Conservation (phyloP, 1,140 invertebrate species). For the Drosophila erecta region DNA sequence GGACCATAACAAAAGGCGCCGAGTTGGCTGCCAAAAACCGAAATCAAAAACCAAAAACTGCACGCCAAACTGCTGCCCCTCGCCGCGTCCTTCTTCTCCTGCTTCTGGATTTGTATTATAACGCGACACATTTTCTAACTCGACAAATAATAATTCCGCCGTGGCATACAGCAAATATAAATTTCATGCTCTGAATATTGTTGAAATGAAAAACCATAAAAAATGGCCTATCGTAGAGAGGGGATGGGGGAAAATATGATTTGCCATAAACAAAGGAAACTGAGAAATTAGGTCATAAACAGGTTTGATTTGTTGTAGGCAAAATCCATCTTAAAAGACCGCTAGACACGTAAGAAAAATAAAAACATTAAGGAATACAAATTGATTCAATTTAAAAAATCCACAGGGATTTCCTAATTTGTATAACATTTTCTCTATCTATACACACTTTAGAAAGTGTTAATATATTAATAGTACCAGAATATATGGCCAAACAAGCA, state of each 20-base stretch:
- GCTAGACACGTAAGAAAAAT: background rate
- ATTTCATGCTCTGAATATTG: slow-evolving; percentile 78
- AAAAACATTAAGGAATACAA: background rate
- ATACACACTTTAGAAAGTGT: too few species aligned
- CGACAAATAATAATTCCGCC: slow-evolving; percentile 74
- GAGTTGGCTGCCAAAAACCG: slow-evolving; percentile 77
- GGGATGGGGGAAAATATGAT: slow-evolving; percentile 44
- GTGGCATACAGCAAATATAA: slow-evolving; percentile 59
- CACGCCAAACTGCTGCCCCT: slow-evolving; percentile 6
- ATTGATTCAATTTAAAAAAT: too few species aligned
- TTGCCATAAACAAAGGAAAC: slow-evolving; percentile 65
- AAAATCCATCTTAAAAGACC: slow-evolving; percentile 12
- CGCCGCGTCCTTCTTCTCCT: background rate
- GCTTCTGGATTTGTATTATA: slow-evolving; percentile 47
- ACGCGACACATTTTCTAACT: slow-evolving; percentile 72
- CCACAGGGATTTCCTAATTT: too few species aligned
- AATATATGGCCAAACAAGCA: too few species aligned
- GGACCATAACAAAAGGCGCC: slow-evolving; percentile 79
- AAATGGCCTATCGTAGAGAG: slow-evolving; percentile 30
- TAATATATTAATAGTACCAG: too few species aligned
- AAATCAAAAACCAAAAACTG: slow-evolving; percentile 69
- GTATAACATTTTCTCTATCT: too few species aligned
- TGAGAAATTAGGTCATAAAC: slow-evolving; percentile 43
- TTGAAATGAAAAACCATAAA: slow-evolving; percentile 63
- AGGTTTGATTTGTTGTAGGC: background rate